phyloP scores from a whole-genome alignment of 2,888 invertebrate genomes.

The Ennomos quercinarius region DNA sequence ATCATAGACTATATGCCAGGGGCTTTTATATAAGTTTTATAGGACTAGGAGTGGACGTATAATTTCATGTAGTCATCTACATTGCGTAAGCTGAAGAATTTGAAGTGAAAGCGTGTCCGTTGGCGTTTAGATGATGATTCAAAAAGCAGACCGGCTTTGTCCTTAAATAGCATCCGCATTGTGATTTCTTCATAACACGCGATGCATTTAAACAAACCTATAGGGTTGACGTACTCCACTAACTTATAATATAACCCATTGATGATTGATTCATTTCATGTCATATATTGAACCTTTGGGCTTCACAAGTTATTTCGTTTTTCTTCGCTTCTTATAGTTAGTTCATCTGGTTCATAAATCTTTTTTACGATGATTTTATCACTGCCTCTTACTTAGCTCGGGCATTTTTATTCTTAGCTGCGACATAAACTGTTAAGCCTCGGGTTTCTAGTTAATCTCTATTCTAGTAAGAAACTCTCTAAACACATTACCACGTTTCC shows the following conservation, averaged over 20 bases:
- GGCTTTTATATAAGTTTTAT: conserved; percentile 7
- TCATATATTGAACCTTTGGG: too few relatives aligned
- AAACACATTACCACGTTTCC: conserved; percentile 20
- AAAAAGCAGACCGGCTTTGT: conserved; percentile 61
- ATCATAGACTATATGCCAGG: conserved; percentile 4
- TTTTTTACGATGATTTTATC: too few relatives aligned
- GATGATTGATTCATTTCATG: too few relatives aligned
- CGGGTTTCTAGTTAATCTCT: conserved; percentile 6
- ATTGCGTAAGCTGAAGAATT: conserved; percentile 36
- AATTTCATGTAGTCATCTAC: conserved; percentile 25
- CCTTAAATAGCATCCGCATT: conserved; percentile 71
- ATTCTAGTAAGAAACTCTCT: conserved; percentile 11
- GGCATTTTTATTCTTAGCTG: too few relatives aligned
- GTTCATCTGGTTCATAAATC: too few relatives aligned
- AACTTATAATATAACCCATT: conserved; percentile 1
- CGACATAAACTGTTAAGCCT: not conserved
- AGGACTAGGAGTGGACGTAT: conserved; percentile 19
- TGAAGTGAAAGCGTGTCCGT: conserved; percentile 59
- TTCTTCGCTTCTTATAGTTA: too few relatives aligned
- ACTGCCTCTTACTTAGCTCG: too few relatives aligned
- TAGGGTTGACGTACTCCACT: conserved; percentile 31
- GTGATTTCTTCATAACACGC: conserved; percentile 62
- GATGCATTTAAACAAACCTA: conserved; percentile 25
- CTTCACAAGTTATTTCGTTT: too few relatives aligned
- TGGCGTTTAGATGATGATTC: conserved; percentile 48